phyloP scores from a whole-genome alignment of 2,797 vertebrate genomes.

The Gymnodraco acuticeps region DNA sequence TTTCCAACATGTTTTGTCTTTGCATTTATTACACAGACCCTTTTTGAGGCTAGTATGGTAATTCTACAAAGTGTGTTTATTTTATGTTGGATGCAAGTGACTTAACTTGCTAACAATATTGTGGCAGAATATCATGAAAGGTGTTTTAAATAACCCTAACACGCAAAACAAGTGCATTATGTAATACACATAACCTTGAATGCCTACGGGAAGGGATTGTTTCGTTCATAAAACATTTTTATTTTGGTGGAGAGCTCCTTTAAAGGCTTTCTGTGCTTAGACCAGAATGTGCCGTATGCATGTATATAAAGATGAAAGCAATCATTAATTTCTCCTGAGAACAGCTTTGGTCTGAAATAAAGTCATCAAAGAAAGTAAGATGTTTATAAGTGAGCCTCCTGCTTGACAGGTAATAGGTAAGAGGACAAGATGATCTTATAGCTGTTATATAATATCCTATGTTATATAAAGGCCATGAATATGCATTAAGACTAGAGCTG shows the following conservation, averaged over 20 bases:
- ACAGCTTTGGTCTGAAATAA: no score
- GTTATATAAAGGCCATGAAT: neutral
- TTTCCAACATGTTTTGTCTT: no score
- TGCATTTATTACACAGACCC: no score
- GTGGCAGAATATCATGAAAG: no score
- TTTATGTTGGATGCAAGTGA: no score
- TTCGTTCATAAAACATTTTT: neutral
- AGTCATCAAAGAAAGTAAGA: neutral
- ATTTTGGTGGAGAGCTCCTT: no score
- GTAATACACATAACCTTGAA: neutral
- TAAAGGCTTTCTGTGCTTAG: neutral
- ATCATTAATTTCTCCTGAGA: neutral
- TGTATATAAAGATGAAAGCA: neutral
- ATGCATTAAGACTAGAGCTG: neutral
- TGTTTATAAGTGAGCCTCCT: neutral
- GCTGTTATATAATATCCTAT: constrained; percentile 15
- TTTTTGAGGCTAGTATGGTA: no score
- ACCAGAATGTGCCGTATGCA: neutral
- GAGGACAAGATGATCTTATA: neutral
- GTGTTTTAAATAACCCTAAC: no score
- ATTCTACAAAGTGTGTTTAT: no score
- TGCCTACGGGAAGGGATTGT: neutral
- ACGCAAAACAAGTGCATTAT: no score
- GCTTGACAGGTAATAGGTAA: neutral
- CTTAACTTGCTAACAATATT: no score